phyloP scores from a whole-genome alignment of 2,888 invertebrate genomes.

The Synanthedon andrenaeformis region DNA sequence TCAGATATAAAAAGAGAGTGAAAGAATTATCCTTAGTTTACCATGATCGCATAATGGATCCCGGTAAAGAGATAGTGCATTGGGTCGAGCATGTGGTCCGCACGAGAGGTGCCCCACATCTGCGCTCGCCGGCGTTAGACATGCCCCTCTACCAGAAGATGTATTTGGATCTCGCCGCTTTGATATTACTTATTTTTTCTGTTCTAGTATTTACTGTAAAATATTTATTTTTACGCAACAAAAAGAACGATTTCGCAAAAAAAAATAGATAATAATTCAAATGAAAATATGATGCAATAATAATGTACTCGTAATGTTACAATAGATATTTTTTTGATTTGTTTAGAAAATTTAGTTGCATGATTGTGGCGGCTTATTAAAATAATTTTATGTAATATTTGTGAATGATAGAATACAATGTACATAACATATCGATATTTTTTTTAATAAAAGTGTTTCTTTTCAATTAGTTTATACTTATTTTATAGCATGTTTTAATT shows the following conservation, averaged over 20 bases:
- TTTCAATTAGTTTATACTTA: no score
- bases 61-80: slow-evolving; percentile 72
- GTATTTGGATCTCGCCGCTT: slow-evolving; percentile 20
- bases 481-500: no score
- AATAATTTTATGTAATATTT: no score
- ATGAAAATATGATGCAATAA: no score
- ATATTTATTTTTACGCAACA: background rate
- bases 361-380: no score
- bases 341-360: no score
- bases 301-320: no score
- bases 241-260: background rate
- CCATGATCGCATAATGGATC: slow-evolving; percentile 58
- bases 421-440: no score
- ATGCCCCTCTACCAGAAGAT: slow-evolving; percentile 38
- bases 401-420: no score
- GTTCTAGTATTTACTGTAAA: background rate
- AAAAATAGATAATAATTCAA: no score
- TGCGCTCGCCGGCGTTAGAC: slow-evolving; percentile 29
- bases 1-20: slow-evolving; percentile 8
- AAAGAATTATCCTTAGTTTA: slow-evolving; percentile 27
- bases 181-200: background rate
- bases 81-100: slow-evolving; percentile 76
- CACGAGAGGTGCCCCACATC: slow-evolving; percentile 66
- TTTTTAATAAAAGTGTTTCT: no score
- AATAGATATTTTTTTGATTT: no score